Evolutionary conservation across 1,140 invertebrate species (phyloP).

Genomic region (Ylistrum balloti): DNA sequence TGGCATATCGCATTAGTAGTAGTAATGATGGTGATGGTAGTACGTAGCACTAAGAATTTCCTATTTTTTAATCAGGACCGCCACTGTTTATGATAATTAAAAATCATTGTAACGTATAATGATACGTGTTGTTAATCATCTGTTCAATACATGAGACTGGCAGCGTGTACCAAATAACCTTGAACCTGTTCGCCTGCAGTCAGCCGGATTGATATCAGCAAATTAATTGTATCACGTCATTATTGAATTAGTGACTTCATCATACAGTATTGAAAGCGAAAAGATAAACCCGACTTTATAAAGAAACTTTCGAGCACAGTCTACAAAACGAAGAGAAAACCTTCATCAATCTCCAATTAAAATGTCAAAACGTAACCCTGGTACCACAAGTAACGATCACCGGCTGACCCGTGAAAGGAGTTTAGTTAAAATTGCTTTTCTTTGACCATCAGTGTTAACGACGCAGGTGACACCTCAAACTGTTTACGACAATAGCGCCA

Average conservation of each 20-base stretch:
- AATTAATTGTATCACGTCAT: constrained; percentile 40
- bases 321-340: neutral
- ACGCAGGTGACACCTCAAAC: neutral
- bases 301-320: neutral
- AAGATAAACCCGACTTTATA: neutral
- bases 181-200: neutral
- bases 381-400: constrained; percentile 18
- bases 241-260: constrained; percentile 29
- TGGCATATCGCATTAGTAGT: no score
- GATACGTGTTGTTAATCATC: neutral
- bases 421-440: neutral
- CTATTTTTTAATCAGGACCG: no score
- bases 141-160: neutral
- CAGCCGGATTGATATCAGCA: neutral
- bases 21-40: no score
- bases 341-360: constrained; percentile 16
- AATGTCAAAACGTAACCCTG: constrained; percentile 11
- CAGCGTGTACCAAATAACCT: neutral
- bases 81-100: no score
- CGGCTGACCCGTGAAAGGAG: constrained; percentile 20
- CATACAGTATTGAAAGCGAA: neutral
- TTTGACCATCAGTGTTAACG: constrained; percentile 24
- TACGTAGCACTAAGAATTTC: no score
- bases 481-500: constrained; percentile 2
- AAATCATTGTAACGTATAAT: neutral